Base-by-base conservation (phyloP, 1,140 invertebrate species). In the Lerema accius region DNA sequence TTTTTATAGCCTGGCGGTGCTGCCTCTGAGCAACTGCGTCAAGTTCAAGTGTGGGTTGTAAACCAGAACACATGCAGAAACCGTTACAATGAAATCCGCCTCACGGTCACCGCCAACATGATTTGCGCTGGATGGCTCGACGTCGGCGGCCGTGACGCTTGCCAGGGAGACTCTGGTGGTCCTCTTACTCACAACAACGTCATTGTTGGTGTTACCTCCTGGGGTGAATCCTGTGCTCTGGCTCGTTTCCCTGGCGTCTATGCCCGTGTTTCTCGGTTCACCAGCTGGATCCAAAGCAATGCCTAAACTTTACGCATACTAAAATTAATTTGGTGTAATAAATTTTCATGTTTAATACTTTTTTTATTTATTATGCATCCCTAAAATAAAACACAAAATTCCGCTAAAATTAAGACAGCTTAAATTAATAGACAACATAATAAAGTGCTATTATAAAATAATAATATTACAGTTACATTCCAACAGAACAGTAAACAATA, bases 141-240 rank as follows among this genome's bases (percentile, higher is more conserved):
- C n/a, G n/a, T n/a, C n/a, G n/a, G n/a, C 13, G 67, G 48, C 26
- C 66, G 65, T 0, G 66, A 70, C 48, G 63, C 66, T 19, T 78
- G 76, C 45, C 51, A 63, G 14, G 93, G 93, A 26, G 94, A 94
- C 76, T 92, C 92, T 0, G 94, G 94, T 1, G 93, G 93, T 4
- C 93, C 94, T 6, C 63, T 94, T 10, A 78, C 92, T 6, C 92
- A 92, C 55, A 76, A n/a, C n/a, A n/a, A n/a, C n/a, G n/a, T n/a
- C n/a, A n/a, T n/a, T n/a, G n/a, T n/a, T n/a, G n/a, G n/a, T 17
- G 81, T 94, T 10, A 91, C 92, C 3, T 93, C 92, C 2, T 94
- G 90, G 88, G 89, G 90, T 0, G 75, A 88, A 0, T 71, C 86
- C 9, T 94, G 93, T 66, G 93, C 79, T 13, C 67, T 71, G 11